Evolutionary conservation across 2,888 invertebrate genomes (phyloP), one percentile per base, ranked within the genome.

Genomic region (Exocentrus adspersus): DNA sequence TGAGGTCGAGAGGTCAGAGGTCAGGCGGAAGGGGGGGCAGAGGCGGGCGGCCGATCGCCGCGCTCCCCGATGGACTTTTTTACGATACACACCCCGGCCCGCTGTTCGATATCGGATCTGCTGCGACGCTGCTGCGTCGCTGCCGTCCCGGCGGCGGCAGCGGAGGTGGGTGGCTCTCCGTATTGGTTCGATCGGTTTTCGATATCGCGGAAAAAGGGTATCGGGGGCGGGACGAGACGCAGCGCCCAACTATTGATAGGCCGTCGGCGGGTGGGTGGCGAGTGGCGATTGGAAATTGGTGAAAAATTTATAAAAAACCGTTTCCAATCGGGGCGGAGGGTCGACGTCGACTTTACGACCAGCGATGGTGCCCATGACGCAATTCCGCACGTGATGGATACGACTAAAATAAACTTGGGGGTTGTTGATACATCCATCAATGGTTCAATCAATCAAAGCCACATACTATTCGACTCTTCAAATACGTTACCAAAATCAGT

Each of bases 81-180:
- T 81, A 79, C 80, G 80, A 80, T 80, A 78, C 76, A 7, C n/a
- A n/a, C n/a, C 24, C 78, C 79, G 77, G 75, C 77, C 78, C n/a
- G n/a, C 76, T 71, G 78, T 78, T 78, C 79, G 78, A 78, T 79
- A 78, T 77, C 73, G 74, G 66, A 74, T 74, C 70, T 58, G 69
- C 62, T 67, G 69, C 72, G 72, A 68, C 70, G 71, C 70, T 67
- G 69, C 64, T 52, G 53, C 65, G 59, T 28, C 43, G 43, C 20
- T 24, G 54, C 21, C 54, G n/a, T n/a, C n/a, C n/a, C n/a, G n/a
- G n/a, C n/a, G n/a, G n/a, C n/a, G n/a, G n/a, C n/a, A n/a, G n/a
- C 21, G 43, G 42, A 12, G 28, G 43, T 42, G 56, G 64, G 61
- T 59, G 62, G 59, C 62, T 62, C 65, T 59, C 46, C 69, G 68